Conservation (phyloP, 2,797 vertebrate genomes). For the Melanotaenia pygmaea region DNA sequence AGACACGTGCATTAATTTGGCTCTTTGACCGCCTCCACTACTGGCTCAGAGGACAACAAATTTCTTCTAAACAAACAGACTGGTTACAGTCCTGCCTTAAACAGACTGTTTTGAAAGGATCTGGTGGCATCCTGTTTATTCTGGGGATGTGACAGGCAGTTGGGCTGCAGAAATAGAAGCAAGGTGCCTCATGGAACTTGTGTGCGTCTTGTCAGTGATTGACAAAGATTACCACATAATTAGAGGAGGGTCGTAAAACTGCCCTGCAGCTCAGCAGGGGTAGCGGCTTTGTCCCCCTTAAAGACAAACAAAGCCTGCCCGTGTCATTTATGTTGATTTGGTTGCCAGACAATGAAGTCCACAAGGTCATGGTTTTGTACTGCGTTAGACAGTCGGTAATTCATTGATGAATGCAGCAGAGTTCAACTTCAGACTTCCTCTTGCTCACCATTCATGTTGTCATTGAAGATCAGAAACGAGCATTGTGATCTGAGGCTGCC, state of each 20-base stretch:
- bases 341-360: constrained; percentile 45
- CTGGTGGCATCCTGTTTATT: constrained; percentile 15
- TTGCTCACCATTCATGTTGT: background rate
- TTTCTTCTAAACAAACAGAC: background rate
- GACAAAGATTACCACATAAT: constrained; percentile 71
- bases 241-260: constrained; percentile 59
- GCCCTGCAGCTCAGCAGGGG: constrained; percentile 62
- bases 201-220: constrained; percentile 49
- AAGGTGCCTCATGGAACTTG: constrained; percentile 55
- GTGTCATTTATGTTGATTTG: constrained; percentile 58
- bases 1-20: background rate
- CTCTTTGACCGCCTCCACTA: background rate
- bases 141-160: constrained; percentile 32
- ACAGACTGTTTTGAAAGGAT: background rate
- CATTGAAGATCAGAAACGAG: constrained; percentile 35
- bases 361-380: constrained; percentile 15
- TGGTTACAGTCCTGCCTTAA: background rate
- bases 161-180: constrained; percentile 41
- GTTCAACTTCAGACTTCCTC: background rate
- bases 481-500: constrained; percentile 44
- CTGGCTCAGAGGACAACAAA: background rate
- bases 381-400: constrained; percentile 13
- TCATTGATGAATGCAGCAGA: background rate
- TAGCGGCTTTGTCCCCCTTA: constrained; percentile 26
- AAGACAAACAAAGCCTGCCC: constrained; percentile 60